Conservation (phyloP, 2,113 vertebrate genomes). For the Galeopterus variegatus region DNA sequence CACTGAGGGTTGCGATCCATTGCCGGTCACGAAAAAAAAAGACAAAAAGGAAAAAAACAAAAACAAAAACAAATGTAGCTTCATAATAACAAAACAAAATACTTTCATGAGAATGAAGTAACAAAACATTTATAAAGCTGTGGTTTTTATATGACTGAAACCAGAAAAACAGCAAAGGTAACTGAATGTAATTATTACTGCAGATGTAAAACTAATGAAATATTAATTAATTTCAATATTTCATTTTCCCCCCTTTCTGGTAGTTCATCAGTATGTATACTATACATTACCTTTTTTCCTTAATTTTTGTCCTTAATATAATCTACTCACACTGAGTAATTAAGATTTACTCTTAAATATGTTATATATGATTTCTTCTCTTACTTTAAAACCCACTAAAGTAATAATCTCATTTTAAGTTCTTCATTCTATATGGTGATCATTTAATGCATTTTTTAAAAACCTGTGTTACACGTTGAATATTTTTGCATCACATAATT, state of each 20-base stretch:
- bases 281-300: background rate
- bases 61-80: background rate
- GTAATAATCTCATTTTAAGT: background rate
- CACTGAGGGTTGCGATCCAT: too few species aligned
- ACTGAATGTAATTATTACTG: background rate
- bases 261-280: background rate
- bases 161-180: constrained; percentile 9
- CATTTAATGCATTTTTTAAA: background rate
- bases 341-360: background rate
- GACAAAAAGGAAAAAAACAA: too few species aligned
- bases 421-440: background rate
- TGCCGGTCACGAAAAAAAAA: too few species aligned
- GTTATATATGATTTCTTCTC: background rate
- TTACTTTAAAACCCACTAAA: background rate
- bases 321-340: background rate
- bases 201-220: background rate
- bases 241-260: background rate
- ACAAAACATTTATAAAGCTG: background rate
- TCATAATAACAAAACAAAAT: background rate
- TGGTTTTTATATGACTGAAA: background rate
- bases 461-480: background rate
- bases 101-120: background rate
- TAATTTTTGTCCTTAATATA: background rate
- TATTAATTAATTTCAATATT: background rate
- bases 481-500: background rate